phyloP scores from a whole-genome alignment of 2,113 vertebrate genomes.

The Crotalus viridis region DNA sequence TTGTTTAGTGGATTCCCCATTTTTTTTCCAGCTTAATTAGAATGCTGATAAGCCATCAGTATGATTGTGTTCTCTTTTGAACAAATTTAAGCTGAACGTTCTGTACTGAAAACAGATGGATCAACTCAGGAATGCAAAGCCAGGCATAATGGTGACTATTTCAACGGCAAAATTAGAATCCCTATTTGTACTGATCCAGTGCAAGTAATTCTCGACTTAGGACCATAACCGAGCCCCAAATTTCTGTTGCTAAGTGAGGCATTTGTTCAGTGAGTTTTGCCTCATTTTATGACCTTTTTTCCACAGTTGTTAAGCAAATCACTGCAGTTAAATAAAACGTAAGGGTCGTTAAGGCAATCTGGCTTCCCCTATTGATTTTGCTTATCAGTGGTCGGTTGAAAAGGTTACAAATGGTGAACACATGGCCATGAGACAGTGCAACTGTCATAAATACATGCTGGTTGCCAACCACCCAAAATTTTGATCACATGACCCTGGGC shows the following conservation, averaged over 20 bases:
- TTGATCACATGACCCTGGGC: neutral
- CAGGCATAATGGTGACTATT: neutral
- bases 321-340: neutral
- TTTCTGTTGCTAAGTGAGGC: neutral
- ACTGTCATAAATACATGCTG: neutral
- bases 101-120: neutral
- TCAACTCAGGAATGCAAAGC: neutral
- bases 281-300: neutral
- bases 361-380: neutral
- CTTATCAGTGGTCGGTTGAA: neutral
- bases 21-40: slow-evolving; percentile 3
- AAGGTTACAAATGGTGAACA: neutral
- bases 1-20: neutral
- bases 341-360: neutral
- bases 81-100: neutral
- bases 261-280: neutral
- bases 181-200: neutral
- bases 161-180: neutral
- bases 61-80: neutral
- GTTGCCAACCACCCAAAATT: neutral
- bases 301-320: neutral
- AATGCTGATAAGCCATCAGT: slow-evolving; percentile 6
- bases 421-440: neutral
- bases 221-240: neutral
- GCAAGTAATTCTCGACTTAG: neutral